phyloP scores from a whole-genome alignment of 2,888 invertebrate species.

The Tridacna gigas region DNA sequence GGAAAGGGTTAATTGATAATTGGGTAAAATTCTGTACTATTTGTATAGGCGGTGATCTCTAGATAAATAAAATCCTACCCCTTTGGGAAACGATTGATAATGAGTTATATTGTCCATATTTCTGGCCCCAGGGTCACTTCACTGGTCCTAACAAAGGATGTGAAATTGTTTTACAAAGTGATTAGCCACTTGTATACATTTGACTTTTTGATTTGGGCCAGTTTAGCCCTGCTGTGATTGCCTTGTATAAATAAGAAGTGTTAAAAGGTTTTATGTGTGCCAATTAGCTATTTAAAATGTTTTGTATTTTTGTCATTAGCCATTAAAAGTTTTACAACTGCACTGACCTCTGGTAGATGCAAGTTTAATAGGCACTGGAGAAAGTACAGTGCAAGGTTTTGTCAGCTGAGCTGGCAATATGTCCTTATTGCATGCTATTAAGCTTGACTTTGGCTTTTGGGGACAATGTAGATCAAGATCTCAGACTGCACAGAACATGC shows the following conservation, averaged over 20 bases:
- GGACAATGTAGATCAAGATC: too few relatives aligned
- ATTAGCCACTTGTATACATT: conserved; percentile 11
- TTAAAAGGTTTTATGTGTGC: conserved; percentile 15
- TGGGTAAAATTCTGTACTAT: conserved; percentile 28
- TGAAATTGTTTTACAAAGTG: conserved; percentile 30
- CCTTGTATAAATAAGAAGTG: conserved; percentile 17
- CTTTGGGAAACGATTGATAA: conserved; percentile 12
- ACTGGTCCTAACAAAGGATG: conserved; percentile 20
- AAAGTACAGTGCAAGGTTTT: too few relatives aligned
- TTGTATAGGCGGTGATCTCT: conserved; percentile 16
- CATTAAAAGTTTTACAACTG: too few relatives aligned
- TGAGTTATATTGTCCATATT: conserved; percentile 30
- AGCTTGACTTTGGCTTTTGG: too few relatives aligned
- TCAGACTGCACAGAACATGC: too few relatives aligned
- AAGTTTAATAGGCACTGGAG: too few relatives aligned
- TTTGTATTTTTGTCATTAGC: too few relatives aligned
- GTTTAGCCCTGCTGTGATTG: conserved; percentile 20
- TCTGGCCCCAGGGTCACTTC: not conserved
- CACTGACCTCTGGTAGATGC: too few relatives aligned
- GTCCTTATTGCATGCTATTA: too few relatives aligned
- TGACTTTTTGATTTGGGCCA: conserved; percentile 12
- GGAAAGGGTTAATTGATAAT: conserved; percentile 9
- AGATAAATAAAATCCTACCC: conserved; percentile 28
- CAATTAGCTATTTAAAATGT: too few relatives aligned
- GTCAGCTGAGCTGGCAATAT: too few relatives aligned